Evolutionary conservation across 53 echinoderm and acorn worm genomes (phyloP).

Genomic region (Pentamera pediparva): DNA sequence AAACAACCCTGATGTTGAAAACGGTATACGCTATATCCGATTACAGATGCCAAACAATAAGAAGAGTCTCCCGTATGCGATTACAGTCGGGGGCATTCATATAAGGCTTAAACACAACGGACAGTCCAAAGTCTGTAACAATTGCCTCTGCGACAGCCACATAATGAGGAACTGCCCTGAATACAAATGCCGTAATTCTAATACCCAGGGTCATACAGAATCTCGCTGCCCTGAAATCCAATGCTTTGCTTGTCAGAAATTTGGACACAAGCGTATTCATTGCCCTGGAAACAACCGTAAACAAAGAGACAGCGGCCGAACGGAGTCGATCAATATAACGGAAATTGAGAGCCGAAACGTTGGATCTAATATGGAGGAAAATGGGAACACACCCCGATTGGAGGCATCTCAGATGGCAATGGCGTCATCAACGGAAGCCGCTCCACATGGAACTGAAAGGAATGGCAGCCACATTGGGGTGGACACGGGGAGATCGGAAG

Average conservation of each 20-base stretch:
- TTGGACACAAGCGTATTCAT: not conserved
- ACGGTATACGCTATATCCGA: not conserved
- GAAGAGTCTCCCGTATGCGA: not conserved
- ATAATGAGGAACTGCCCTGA: not conserved
- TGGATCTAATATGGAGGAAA: too few species aligned
- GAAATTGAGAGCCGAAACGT: too few species aligned
- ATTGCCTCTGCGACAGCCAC: not conserved
- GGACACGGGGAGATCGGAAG: too few species aligned
- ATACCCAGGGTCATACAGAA: not conserved
- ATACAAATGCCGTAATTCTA: not conserved
- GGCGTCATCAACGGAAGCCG: too few species aligned
- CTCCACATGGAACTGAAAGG: too few species aligned
- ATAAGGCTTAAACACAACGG: constrained; percentile 3
- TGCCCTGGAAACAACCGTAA: too few species aligned
- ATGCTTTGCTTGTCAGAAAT: not conserved
- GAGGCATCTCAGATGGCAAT: too few species aligned
- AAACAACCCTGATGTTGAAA: not conserved
- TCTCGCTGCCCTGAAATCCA: not conserved
- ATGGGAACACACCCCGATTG: too few species aligned
- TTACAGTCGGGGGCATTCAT: not conserved
- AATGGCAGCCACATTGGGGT: too few species aligned
- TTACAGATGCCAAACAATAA: not conserved
- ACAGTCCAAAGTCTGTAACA: not conserved
- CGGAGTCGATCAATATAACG: too few species aligned
- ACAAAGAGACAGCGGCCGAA: too few species aligned